Evolutionary conservation across 2,888 invertebrate genomes (phyloP).

Genomic region (Phortica okadai): DNA sequence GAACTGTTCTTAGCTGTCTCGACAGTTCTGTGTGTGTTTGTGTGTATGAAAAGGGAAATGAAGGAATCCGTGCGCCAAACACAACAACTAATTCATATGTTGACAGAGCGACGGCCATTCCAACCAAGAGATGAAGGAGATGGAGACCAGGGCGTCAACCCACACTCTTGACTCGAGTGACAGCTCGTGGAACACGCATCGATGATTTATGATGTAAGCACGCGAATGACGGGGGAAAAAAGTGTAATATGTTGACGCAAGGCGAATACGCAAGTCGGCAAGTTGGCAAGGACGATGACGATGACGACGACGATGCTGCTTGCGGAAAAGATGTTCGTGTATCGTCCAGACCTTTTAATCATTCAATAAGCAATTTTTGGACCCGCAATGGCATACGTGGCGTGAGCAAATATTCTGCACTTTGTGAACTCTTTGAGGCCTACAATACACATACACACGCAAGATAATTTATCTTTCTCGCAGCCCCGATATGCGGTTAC

Average conservation of each 20-base stretch:
- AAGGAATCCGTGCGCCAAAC: constrained; percentile 5
- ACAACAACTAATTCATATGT: constrained; percentile 63
- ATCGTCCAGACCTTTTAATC: constrained; percentile 56
- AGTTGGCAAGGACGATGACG: constrained; percentile 7
- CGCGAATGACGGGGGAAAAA: constrained; percentile 59
- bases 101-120: constrained; percentile 42
- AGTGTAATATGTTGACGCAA: constrained; percentile 40
- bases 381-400: constrained; percentile 22
- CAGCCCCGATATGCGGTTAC: constrained; percentile 35
- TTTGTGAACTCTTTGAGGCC: not conserved
- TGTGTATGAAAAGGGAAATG: not conserved
- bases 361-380: constrained; percentile 71
- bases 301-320: constrained; percentile 26
- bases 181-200: constrained; percentile 33
- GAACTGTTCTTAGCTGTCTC: constrained; percentile 53
- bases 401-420: constrained; percentile 41
- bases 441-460: constrained; percentile 9
- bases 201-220: constrained; percentile 63
- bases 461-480: constrained; percentile 65
- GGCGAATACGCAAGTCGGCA: constrained; percentile 31
- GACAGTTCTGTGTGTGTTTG: too few species aligned
- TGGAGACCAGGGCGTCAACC: not conserved
- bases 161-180: not conserved
- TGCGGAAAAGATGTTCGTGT: constrained; percentile 42
- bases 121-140: not conserved